phyloP scores from a whole-genome alignment of 2,113 vertebrate species.

The Calyptommatus sinebrachiatus region DNA sequence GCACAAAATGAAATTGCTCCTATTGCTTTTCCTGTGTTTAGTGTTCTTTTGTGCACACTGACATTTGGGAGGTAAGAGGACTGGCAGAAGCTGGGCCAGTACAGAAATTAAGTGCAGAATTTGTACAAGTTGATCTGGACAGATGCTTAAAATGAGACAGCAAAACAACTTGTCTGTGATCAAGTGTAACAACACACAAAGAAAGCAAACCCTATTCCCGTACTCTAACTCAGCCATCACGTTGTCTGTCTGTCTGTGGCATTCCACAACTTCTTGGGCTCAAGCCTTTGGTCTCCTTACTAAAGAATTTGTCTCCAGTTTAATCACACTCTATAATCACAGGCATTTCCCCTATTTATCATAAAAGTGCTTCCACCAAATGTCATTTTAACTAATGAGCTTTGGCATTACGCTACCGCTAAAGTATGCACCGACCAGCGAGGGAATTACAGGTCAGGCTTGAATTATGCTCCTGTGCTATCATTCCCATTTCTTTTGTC shows the following conservation, averaged over 20 bases:
- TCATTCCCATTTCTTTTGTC: constrained; percentile 32
- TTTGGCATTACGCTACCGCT: background rate
- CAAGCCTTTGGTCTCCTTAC: background rate
- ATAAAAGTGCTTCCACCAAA: constrained; percentile 6
- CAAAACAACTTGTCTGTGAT: too few species aligned
- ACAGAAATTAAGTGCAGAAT: too few species aligned
- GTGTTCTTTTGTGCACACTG: too few species aligned
- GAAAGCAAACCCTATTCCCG: too few species aligned
- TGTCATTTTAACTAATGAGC: constrained; percentile 30
- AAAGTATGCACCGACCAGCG: constrained; percentile 24
- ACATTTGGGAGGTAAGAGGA: too few species aligned
- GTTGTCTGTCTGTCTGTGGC: background rate
- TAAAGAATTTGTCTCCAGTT: background rate
- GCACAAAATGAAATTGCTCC: too few species aligned
- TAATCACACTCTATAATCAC: background rate
- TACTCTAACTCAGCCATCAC: background rate
- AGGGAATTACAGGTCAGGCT: constrained; percentile 18
- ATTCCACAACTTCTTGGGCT: background rate
- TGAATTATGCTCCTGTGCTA: constrained; percentile 9
- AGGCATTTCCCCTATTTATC: constrained; percentile 8
- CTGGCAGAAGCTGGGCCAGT: too few species aligned
- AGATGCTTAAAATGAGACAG: too few species aligned
- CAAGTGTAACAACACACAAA: too few species aligned
- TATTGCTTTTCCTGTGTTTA: too few species aligned
- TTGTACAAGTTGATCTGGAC: too few species aligned